Evolutionary conservation across 2,113 vertebrate species (phyloP), one percentile per base, ranked within the genome.

Genomic region (Oncorhynchus masou): DNA sequence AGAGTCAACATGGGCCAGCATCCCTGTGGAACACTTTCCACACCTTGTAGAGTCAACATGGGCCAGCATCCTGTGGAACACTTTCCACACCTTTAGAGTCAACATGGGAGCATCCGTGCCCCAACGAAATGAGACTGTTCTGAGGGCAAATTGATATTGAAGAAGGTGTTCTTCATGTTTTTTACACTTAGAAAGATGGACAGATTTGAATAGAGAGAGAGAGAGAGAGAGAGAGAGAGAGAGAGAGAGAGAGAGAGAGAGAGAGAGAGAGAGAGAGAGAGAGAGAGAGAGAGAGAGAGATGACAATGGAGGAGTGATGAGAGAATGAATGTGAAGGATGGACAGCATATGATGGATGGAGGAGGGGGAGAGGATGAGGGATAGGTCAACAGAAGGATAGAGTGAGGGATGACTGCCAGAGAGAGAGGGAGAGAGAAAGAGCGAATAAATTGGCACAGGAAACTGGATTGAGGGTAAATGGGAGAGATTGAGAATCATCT

Each of bases 371-470:
- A 49, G 74, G 71, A 65, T 75, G 9, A 5, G 12, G 54, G 74
- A 80, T 72, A 82, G 88, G 84, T 88, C 86, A 86, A 72, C 19
- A 54, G 74, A 80, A 79, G 85, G 81, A 86, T 74, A 81, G 39
- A 79, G 81, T 34, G 73, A 77, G 67, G 16, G 64, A 76, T 1
- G 1, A 66, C 39, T 77, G 77, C 79, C 87, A 27, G 27, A 89
- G 77, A 70, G 75, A 77, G 39, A 76, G 51, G n/a, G n/a, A 62
- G 68, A 9, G 9, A 31, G 22, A 67, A 19, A 81, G 82, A 77
- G 65, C 13, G n/a, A 79, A 62, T 25, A 60, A 54, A 80, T 62
- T 83, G 72, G 83, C 80, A 79, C 79, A 39, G 3, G 73, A 29
- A 82, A 83, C n/a, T 16, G 13, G 49, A 54, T 5, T 54, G 29